phyloP scores from a whole-genome alignment of 1,140 invertebrate species.

The Ceratina japonica region DNA sequence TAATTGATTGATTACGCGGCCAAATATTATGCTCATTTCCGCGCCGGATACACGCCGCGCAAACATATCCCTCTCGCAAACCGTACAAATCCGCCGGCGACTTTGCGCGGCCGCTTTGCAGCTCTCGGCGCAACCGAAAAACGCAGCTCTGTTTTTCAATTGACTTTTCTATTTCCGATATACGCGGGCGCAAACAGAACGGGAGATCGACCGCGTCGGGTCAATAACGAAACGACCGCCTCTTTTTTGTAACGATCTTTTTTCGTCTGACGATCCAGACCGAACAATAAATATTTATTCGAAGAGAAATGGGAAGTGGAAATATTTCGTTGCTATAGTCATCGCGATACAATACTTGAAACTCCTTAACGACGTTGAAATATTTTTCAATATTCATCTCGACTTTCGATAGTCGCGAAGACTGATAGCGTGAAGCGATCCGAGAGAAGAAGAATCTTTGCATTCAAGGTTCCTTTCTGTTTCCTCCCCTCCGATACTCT shows the following conservation, averaged over 20 bases:
- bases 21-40: conserved; percentile 66
- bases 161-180: not conserved
- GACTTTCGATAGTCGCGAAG: not conserved
- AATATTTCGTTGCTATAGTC: too few species aligned
- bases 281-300: too few species aligned
- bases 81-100: conserved; percentile 22
- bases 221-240: not conserved
- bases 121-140: not conserved
- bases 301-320: too few species aligned
- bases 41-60: conserved; percentile 12
- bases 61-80: conserved; percentile 39
- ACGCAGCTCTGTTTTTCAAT: not conserved
- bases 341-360: too few species aligned
- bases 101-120: conserved; percentile 32
- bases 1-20: conserved; percentile 68
- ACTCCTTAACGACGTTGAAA: too few species aligned
- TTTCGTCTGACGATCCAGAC: not conserved
- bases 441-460: not conserved
- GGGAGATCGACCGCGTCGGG: not conserved
- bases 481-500: not conserved
- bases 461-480: too few species aligned
- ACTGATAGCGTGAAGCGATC: not conserved
- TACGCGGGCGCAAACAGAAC: not conserved
- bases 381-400: not conserved
- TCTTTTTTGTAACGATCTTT: not conserved